These are phyloP conservation scores for Equus przewalskii DNA, from an alignment of 2,113 vertebrate species.

Conservation along the genomic window DNA sequence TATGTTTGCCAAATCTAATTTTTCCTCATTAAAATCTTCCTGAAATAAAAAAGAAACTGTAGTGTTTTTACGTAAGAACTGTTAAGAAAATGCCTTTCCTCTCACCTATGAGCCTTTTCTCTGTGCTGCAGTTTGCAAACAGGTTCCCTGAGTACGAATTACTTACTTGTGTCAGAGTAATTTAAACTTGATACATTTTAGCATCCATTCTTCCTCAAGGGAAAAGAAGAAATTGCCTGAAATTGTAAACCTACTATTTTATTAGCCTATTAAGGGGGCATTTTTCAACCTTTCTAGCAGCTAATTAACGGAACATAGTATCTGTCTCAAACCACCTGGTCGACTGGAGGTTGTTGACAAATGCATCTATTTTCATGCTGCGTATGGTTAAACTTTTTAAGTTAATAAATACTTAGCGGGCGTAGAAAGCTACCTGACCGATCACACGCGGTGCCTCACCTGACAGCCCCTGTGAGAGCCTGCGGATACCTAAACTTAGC, in stretches of 20 bases:
- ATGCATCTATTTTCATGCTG: conserved; percentile 13
- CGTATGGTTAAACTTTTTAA: conserved; percentile 48
- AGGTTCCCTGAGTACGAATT: neutral
- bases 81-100: neutral
- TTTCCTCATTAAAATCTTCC: conserved; percentile 28
- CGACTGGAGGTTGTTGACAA: conserved; percentile 36
- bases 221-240: conserved; percentile 46
- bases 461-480: conserved; percentile 57
- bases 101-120: neutral
- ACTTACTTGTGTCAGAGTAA: neutral
- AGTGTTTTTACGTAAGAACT: neutral
- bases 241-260: conserved; percentile 75
- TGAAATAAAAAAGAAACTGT: neutral
- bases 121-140: neutral
- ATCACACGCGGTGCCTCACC: conserved; percentile 15
- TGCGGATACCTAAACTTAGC: conserved; percentile 47
- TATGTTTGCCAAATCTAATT: neutral
- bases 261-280: conserved; percentile 62
- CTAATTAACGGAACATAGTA: conserved; percentile 64
- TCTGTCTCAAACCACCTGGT: conserved; percentile 63
- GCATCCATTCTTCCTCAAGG: neutral
- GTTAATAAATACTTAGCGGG: conserved; percentile 60
- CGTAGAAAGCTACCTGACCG: conserved; percentile 60
- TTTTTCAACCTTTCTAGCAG: conserved; percentile 60
- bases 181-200: conserved; percentile 55